These are phyloP conservation scores for Emydocephalus ijimae DNA, from an alignment of 2,113 vertebrate genomes.

Conservation along the genomic window DNA sequence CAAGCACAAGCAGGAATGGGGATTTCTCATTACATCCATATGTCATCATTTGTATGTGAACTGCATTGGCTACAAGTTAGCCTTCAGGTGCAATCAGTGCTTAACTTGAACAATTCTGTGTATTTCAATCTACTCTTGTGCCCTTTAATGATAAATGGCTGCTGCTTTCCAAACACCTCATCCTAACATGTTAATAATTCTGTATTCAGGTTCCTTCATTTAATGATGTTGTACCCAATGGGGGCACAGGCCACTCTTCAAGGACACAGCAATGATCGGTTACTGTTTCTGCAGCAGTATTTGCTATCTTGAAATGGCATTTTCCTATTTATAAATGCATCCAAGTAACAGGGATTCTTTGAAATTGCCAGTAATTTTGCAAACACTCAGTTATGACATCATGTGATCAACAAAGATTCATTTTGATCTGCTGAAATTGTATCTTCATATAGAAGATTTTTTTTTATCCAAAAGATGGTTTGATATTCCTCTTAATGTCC, in stretches of 20 bases:
- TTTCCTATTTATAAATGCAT: not conserved
- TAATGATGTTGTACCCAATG: not conserved
- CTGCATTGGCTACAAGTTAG: not conserved
- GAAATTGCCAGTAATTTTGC: not conserved
- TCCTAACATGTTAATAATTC: not conserved
- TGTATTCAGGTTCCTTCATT: not conserved
- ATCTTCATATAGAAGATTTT: not conserved
- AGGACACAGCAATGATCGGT: not conserved
- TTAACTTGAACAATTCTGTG: not conserved
- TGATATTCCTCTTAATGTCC: not conserved
- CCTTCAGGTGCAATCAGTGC: not conserved
- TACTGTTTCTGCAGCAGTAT: not conserved
- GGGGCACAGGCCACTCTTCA: not conserved
- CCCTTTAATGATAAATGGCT: not conserved
- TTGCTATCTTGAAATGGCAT: not conserved
- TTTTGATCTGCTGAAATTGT: not conserved
- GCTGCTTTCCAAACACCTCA: not conserved
- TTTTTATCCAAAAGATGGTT: not conserved
- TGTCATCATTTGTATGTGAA: not conserved
- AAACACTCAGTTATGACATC: not conserved
- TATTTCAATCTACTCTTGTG: not conserved
- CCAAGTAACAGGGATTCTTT: not conserved
- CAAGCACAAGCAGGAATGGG: not conserved
- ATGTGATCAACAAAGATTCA: not conserved
- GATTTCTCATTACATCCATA: not conserved